These are phyloP conservation scores for Caenorhabditis sinica DNA, from an alignment of 2,888 invertebrate species.

Conservation along the genomic window DNA sequence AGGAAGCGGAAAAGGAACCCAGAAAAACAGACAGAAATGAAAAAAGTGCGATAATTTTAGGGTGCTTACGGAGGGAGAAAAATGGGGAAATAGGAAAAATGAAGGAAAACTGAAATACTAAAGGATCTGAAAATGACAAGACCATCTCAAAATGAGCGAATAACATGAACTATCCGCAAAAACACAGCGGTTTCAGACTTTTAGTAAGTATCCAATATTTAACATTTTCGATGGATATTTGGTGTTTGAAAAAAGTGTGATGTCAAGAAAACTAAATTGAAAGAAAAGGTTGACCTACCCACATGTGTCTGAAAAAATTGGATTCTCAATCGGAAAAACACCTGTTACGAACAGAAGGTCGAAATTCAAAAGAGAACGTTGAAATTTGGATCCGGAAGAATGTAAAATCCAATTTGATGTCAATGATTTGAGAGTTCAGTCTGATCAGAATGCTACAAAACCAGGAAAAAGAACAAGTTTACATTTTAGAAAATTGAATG, in stretches of 20 bases:
- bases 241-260: background rate
- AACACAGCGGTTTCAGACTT: background rate
- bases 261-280: background rate
- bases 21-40: background rate
- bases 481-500: background rate
- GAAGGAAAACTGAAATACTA: background rate
- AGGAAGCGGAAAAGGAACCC: background rate
- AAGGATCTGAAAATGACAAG: constrained; percentile 42
- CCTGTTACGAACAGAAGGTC: constrained; percentile 6
- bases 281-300: constrained; percentile 13
- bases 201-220: no score
- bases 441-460: constrained; percentile 1
- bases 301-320: constrained; percentile 14
- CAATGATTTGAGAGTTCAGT: background rate
- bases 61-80: background rate
- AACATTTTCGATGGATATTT: background rate
- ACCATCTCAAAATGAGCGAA: constrained; percentile 1
- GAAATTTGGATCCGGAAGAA: constrained; percentile 9
- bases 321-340: constrained; percentile 12
- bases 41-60: background rate
- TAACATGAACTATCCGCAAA: constrained; percentile 20
- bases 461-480: background rate
- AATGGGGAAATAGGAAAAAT: constrained; percentile 2
- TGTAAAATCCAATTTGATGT: background rate
- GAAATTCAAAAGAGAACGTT: background rate